Evolutionary conservation across 2,113 vertebrate genomes (phyloP).

Genomic region (Taxidea taxus): DNA sequence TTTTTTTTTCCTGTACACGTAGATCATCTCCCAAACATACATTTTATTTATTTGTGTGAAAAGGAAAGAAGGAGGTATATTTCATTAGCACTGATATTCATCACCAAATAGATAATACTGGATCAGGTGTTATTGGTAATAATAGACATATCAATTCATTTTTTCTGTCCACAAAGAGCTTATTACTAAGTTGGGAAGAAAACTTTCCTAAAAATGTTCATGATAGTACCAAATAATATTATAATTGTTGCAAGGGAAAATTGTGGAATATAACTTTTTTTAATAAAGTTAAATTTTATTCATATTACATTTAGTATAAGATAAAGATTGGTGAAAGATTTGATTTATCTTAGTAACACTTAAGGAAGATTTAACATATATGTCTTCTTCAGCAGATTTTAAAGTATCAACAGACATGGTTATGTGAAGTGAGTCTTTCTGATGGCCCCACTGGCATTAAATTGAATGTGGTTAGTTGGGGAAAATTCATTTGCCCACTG

Average conservation of each 20-base stretch:
- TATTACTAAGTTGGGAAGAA: neutral
- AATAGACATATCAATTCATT: neutral
- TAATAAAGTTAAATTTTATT: constrained; percentile 5
- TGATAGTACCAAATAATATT: neutral
- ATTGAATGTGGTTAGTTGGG: neutral
- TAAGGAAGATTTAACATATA: neutral
- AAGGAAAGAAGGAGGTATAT: neutral
- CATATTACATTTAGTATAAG: neutral
- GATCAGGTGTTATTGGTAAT: neutral
- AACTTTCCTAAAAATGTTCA: neutral
- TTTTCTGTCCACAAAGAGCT: neutral
- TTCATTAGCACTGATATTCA: neutral
- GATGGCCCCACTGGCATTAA: neutral
- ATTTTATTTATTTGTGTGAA: neutral
- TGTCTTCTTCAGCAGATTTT: neutral
- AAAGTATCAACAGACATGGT: neutral
- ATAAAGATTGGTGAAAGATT: neutral
- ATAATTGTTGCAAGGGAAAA: neutral
- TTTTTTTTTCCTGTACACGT: neutral
- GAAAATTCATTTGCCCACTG: neutral
- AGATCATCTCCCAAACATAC: neutral
- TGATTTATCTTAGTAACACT: neutral
- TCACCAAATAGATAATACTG: neutral
- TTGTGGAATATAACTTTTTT: neutral
- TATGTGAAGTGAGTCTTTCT: neutral